Evolutionary conservation across 2,113 vertebrate genomes (phyloP).

Genomic region (Oreotrochilus melanogaster): DNA sequence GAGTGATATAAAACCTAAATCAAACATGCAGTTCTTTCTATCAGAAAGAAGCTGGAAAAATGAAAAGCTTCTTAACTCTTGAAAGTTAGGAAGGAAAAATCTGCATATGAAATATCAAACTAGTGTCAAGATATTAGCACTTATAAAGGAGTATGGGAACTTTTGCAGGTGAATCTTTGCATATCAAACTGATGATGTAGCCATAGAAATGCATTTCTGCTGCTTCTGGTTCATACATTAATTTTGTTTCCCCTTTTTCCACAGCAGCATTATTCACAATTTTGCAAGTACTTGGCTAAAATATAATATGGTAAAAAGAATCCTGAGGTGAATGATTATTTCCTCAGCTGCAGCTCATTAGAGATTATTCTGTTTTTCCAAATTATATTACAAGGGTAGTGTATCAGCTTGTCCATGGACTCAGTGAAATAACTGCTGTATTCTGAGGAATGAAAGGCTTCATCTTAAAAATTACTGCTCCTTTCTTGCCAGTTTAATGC

Average conservation of each 20-base stretch:
- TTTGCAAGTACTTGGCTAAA: conserved; percentile 49
- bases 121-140: conserved; percentile 3
- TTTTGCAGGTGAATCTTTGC: conserved; percentile 43
- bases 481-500: conserved; percentile 2
- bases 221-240: conserved; percentile 32
- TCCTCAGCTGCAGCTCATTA: conserved; percentile 70
- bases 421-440: conserved; percentile 30
- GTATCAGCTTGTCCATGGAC: conserved; percentile 13
- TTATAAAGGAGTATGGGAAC: background rate
- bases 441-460: conserved; percentile 22
- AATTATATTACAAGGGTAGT: conserved; percentile 56
- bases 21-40: background rate
- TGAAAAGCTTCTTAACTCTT: background rate
- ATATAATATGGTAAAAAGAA: conserved; percentile 71
- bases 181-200: conserved; percentile 8
- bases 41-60: background rate
- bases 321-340: conserved; percentile 69
- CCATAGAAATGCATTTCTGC: conserved; percentile 32
- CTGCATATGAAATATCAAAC: background rate
- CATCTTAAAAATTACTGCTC: conserved; percentile 27
- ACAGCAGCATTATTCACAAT: background rate
- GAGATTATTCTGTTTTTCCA: conserved; percentile 66
- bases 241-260: conserved; percentile 48
- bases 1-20: background rate
- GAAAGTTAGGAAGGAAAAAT: background rate